phyloP scores from a whole-genome alignment of 1,140 invertebrate species.

The Xylocopa sonorina region DNA sequence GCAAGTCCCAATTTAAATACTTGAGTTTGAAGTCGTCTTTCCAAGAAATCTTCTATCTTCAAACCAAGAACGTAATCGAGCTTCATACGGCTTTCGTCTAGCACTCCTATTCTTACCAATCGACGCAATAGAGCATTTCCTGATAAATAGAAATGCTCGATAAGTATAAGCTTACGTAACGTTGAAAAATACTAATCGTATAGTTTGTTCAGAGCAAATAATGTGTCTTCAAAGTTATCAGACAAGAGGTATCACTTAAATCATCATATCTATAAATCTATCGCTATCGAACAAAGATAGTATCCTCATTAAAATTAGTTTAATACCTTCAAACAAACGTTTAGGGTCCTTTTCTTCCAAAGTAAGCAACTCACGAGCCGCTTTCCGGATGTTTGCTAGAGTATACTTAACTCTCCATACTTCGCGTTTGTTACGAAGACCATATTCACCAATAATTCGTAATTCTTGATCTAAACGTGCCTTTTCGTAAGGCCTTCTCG shows the following conservation, averaged over 20 bases:
- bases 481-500: constrained; percentile 99
- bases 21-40: constrained; percentile 99
- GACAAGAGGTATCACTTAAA: constrained; percentile 89
- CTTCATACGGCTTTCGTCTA: constrained; percentile 99
- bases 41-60: constrained; percentile 99
- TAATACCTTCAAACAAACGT: constrained; percentile 97
- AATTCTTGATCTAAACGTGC: constrained; percentile 99
- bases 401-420: constrained; percentile 99
- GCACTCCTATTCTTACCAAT: constrained; percentile 98
- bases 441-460: constrained; percentile 99
- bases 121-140: constrained; percentile 99
- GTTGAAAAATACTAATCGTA: not conserved
- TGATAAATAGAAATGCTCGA: constrained; percentile 73
- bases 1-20: constrained; percentile 99
- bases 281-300: not conserved
- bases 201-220: constrained; percentile 24
- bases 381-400: constrained; percentile 99
- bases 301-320: not conserved
- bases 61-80: constrained; percentile 99
- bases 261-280: constrained; percentile 57
- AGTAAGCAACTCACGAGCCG: constrained; percentile 98
- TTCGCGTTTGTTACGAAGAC: constrained; percentile 99
- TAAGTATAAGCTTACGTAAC: too few species aligned
- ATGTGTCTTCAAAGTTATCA: constrained; percentile 77
- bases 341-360: constrained; percentile 99